Percentiles rank a stretch among this genome's conserved stretches.
Conservation (phyloP, 2,113 vertebrate genomes). For the Cololabis saira region DNA sequence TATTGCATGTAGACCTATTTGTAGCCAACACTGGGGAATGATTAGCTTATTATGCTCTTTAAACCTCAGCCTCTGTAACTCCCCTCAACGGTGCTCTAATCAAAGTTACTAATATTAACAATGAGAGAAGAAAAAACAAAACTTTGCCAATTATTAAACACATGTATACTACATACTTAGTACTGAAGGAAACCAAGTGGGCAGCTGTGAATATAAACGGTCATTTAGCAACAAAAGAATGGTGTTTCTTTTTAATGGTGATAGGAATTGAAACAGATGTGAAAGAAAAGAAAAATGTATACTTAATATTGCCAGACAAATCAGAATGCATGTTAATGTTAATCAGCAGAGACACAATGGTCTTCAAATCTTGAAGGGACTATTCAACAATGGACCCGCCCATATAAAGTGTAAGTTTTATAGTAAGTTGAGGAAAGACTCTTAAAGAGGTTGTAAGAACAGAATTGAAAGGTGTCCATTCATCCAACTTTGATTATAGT, state of each 20-base stretch:
- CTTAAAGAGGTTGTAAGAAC: neutral
- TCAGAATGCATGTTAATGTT: too few species aligned
- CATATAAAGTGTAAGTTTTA: too few species aligned
- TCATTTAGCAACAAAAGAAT: neutral
- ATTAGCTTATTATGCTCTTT: slow-evolving; percentile 15
- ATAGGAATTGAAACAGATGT: too few species aligned
- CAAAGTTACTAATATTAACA: neutral
- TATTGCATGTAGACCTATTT: slow-evolving; percentile 16
- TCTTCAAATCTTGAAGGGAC: too few species aligned
- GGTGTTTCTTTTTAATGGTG: neutral
- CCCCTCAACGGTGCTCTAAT: neutral
- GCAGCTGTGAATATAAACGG: neutral
- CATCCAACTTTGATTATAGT: neutral
- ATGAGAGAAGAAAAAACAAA: neutral
- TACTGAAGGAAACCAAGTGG: neutral
- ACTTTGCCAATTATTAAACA: too few species aligned
- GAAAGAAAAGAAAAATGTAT: too few species aligned
- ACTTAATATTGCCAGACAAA: too few species aligned
- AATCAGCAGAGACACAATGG: too few species aligned
- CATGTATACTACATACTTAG: neutral
- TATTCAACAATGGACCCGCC: too few species aligned
- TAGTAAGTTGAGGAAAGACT: too few species aligned
- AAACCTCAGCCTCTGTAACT: slow-evolving; percentile 8
- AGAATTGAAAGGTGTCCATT: neutral
- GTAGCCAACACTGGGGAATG: slow-evolving; percentile 4